Evolutionary conservation across 2,113 vertebrate species (phyloP).

Genomic region (Strix uralensis): DNA sequence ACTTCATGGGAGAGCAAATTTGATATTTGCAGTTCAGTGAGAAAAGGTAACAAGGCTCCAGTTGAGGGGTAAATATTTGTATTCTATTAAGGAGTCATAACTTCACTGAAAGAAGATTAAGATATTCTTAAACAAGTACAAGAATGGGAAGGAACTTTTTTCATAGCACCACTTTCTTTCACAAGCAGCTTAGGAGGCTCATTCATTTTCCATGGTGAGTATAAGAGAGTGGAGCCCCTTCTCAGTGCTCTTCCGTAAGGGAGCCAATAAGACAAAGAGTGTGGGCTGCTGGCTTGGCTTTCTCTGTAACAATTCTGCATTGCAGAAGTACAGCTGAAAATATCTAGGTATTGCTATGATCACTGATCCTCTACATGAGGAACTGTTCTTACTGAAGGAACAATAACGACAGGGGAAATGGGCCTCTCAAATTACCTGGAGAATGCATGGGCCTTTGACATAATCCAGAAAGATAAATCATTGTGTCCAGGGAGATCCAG

Average conservation of each 20-base stretch:
- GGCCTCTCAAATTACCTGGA: neutral
- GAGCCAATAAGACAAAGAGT: neutral
- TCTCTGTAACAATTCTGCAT: neutral
- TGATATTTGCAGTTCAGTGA: neutral
- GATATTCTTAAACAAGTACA: neutral
- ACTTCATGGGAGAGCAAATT: neutral
- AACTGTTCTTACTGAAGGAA: neutral
- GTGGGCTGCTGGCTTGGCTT: neutral
- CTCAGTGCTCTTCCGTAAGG: neutral
- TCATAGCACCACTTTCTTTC: neutral
- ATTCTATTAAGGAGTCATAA: neutral
- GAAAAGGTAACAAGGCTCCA: neutral
- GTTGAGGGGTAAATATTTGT: neutral
- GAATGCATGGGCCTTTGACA: neutral
- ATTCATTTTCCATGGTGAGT: neutral
- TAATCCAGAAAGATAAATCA: neutral
- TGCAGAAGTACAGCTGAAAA: neutral
- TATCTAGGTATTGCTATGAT: neutral
- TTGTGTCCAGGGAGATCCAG: neutral
- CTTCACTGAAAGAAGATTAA: neutral
- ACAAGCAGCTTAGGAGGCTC: neutral
- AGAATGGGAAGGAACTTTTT: neutral
- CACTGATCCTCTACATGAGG: neutral
- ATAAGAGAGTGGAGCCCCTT: neutral
- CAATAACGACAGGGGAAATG: neutral